Evolutionary conservation across 2,113 vertebrate genomes (phyloP).

Genomic region (Pogonocichla stellata): DNA sequence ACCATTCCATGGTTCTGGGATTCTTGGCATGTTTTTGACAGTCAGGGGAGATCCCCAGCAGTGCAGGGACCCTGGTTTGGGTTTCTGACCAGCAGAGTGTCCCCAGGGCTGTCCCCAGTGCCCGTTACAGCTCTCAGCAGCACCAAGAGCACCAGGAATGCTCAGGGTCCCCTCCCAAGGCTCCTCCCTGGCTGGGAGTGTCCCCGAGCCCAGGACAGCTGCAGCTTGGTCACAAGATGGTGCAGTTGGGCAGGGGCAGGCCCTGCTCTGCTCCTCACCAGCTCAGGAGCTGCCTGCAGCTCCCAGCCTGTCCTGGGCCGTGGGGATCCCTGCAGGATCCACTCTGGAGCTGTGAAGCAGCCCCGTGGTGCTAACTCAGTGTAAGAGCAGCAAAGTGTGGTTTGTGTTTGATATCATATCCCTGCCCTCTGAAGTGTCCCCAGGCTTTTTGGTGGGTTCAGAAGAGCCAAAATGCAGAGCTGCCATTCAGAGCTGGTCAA

Average conservation of each 20-base stretch:
- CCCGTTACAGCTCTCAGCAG: background rate
- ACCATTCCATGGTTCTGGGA: background rate
- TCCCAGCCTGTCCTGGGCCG: background rate
- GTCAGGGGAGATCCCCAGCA: background rate
- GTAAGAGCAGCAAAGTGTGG: background rate
- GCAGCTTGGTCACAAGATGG: slow-evolving; percentile 21
- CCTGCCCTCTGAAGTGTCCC: background rate
- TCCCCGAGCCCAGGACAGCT: background rate
- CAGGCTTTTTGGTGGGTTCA: background rate
- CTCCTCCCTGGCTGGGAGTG: background rate
- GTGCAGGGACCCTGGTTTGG: background rate
- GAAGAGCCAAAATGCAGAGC: background rate
- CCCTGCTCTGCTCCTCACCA: background rate
- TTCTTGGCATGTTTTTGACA: too few relatives aligned
- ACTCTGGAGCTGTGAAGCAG: rapidly evolving
- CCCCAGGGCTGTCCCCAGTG: background rate
- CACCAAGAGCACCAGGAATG: background rate
- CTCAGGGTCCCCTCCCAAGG: background rate
- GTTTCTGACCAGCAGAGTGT: background rate
- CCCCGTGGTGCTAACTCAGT: rapidly evolving
- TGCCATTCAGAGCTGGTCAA: rapidly evolving
- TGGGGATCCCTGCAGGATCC: background rate
- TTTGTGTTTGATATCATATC: rapidly evolving
- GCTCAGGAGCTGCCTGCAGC: background rate
- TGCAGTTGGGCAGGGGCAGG: background rate